phyloP scores from a whole-genome alignment of 1,140 invertebrate genomes.

The Meloidogyne chitwoodi region DNA sequence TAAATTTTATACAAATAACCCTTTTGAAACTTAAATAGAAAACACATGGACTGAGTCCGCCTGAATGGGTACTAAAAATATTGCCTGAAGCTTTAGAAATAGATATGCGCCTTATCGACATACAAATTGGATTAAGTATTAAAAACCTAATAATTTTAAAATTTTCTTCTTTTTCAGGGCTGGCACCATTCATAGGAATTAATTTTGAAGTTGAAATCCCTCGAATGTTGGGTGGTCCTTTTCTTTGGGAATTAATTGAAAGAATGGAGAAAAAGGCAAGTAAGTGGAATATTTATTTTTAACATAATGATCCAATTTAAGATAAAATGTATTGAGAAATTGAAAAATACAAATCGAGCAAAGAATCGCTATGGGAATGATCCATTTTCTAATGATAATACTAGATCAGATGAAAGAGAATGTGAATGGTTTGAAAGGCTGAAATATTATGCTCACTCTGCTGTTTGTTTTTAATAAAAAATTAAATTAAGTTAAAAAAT shows the following conservation, averaged over 20 bases:
- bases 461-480: slow-evolving; percentile 12
- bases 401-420: not conserved
- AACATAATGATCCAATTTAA: not conserved
- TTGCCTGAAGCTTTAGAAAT: slow-evolving; percentile 1
- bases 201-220: slow-evolving; percentile 20
- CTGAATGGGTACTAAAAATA: slow-evolving; percentile 16
- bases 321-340: slow-evolving; percentile 17
- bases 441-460: slow-evolving; percentile 23
- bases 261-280: slow-evolving; percentile 20
- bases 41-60: slow-evolving; percentile 19
- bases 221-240: slow-evolving; percentile 17
- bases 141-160: not conserved
- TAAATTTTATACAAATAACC: too few relatives aligned
- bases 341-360: not conserved
- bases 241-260: slow-evolving; percentile 21
- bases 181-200: slow-evolving; percentile 12
- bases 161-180: not conserved
- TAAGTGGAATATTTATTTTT: not conserved
- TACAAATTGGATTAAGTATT: slow-evolving; percentile 12
- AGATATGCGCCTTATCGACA: slow-evolving; percentile 2
- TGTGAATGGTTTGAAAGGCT: slow-evolving; percentile 15
- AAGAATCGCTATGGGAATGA: not conserved
- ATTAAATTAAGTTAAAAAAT: not conserved
- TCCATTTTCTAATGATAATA: not conserved
- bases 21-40: not conserved